Percentiles rank a stretch among this genome's conserved stretches.
phyloP scores from a whole-genome alignment of 2,888 invertebrate species.

The Aphodius sticticus region DNA sequence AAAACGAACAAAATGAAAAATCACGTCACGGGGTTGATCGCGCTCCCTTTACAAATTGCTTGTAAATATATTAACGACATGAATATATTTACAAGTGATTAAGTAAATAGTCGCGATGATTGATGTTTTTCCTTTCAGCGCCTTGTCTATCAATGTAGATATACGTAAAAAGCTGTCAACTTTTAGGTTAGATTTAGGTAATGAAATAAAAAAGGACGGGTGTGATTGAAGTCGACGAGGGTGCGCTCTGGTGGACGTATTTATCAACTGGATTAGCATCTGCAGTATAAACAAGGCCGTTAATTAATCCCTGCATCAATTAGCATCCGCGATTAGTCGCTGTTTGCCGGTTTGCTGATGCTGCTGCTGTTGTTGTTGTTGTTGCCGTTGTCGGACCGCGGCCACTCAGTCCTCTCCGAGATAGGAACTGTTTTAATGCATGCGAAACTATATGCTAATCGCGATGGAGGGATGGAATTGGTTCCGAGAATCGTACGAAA shows the following conservation, averaged over 20 bases:
- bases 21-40: constrained; percentile 4
- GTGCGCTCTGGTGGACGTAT: constrained; percentile 36
- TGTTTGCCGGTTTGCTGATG: constrained; percentile 8
- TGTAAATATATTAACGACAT: constrained; percentile 23
- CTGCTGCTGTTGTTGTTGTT: constrained; percentile 20
- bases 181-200: constrained; percentile 10
- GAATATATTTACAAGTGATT: constrained; percentile 24
- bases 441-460: neutral
- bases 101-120: constrained; percentile 14
- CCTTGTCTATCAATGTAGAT: neutral
- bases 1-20: constrained; percentile 9
- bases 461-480: neutral
- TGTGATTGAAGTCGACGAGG: constrained; percentile 14
- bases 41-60: constrained; percentile 17
- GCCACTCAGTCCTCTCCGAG: neutral
- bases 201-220: neutral
- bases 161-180: neutral
- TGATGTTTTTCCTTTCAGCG: constrained; percentile 19
- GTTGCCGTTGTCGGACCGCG: constrained; percentile 22
- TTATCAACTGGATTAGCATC: constrained; percentile 52
- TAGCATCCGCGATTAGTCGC: constrained; percentile 44
- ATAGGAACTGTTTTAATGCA: constrained; percentile 7
- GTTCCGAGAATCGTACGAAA: neutral
- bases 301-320: constrained; percentile 55
- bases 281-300: constrained; percentile 57